Percentiles rank a stretch among this genome's conserved stretches.
Conservation (phyloP, 2,113 vertebrate genomes). For the Acanthochromis polyacanthus region DNA sequence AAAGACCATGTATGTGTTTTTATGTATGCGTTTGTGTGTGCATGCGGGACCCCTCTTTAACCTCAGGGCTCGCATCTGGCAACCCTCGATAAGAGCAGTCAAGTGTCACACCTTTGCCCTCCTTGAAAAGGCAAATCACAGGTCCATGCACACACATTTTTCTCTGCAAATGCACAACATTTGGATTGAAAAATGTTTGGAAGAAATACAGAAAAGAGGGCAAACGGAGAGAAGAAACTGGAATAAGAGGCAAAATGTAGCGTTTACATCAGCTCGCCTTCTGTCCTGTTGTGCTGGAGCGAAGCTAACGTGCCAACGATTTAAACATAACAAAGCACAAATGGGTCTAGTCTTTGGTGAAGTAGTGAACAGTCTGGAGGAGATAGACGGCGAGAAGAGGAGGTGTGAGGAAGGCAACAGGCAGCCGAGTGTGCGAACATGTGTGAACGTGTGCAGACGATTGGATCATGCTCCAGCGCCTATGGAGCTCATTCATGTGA, state of each 20-base stretch:
- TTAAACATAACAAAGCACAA: constrained; percentile 84
- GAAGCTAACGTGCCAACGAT: constrained; percentile 78
- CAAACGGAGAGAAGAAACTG: constrained; percentile 19
- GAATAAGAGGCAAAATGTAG: constrained; percentile 25
- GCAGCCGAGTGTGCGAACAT: constrained; percentile 47
- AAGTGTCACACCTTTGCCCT: constrained; percentile 25
- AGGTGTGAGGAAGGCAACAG: constrained; percentile 34
- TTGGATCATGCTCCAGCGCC: constrained; percentile 82
- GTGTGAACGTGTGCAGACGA: constrained; percentile 35
- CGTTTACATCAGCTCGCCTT: constrained; percentile 57
- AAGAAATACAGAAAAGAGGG: not conserved
- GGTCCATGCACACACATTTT: constrained; percentile 1
- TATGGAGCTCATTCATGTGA: constrained; percentile 88
- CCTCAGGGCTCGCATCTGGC: constrained; percentile 57
- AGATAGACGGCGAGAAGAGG: constrained; percentile 51
- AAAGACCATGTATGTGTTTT: constrained; percentile 22
- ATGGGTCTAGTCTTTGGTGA: constrained; percentile 42
- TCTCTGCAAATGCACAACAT: constrained; percentile 2
- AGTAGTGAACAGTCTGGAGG: constrained; percentile 53
- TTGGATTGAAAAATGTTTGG: not conserved
- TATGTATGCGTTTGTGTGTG: constrained; percentile 13
- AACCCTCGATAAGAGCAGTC: constrained; percentile 54
- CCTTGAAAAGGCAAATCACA: constrained; percentile 18
- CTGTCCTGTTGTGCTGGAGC: constrained; percentile 62
- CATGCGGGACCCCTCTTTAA: constrained; percentile 40